These are phyloP conservation scores for Allobates femoralis DNA, from an alignment of 2,797 vertebrate genomes.

Conservation along the genomic window DNA sequence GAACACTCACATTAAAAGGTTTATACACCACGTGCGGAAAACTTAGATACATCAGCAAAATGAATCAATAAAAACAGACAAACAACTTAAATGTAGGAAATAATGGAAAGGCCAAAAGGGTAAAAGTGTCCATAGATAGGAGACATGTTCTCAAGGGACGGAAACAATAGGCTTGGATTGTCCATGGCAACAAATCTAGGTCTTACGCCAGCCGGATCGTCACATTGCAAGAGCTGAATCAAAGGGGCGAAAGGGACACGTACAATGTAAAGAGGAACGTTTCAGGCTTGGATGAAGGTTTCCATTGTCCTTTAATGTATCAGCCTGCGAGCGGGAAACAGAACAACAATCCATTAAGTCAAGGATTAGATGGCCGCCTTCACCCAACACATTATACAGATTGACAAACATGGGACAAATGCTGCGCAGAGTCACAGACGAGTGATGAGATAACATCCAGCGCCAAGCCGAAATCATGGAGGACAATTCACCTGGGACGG, in stretches of 20 bases:
- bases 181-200: neutral
- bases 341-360: neutral
- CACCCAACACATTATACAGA: neutral
- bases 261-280: neutral
- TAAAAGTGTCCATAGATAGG: neutral
- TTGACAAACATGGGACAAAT: too few relatives aligned
- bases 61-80: neutral
- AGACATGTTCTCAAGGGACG: neutral
- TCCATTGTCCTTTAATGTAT: neutral
- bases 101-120: neutral
- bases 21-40: neutral
- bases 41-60: neutral
- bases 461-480: too few relatives aligned
- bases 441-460: too few relatives aligned
- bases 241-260: neutral
- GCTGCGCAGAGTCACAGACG: too few relatives aligned
- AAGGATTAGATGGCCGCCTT: neutral
- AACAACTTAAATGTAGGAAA: neutral
- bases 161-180: neutral
- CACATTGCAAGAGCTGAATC: neutral
- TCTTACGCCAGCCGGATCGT: neutral
- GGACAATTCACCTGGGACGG: too few relatives aligned
- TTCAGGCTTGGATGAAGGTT: neutral
- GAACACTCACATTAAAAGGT: neutral
- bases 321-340: neutral